Evolutionary conservation across 1,140 invertebrate genomes (phyloP), one percentile per base, ranked within the genome.

Genomic region (Heliconius nattereri): DNA sequence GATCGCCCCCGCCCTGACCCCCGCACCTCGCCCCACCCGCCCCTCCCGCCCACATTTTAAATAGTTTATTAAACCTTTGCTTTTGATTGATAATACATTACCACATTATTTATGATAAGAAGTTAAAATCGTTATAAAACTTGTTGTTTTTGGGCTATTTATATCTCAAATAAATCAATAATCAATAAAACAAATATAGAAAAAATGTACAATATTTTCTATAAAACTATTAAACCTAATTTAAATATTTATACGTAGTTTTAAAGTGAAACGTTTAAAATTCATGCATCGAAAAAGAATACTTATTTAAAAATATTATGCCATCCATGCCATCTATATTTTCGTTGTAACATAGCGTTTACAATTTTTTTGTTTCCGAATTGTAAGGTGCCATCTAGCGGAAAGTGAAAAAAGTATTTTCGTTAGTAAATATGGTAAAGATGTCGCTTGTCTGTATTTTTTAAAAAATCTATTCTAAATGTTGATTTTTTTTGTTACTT

Each of bases 1-100:
- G 76, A 75, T 75, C 82, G 74, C 80, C 84, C 77, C 80, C 81
- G 8, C 8, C n/a, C 57, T 11, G 2, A 8, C 23, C 23, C 23
- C 23, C 57, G 57, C 23, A 1, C 57, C 2, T 11, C 20, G n/a
- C n/a, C 57, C 57, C 23, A 23, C 23, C 23, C 23, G n/a, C n/a
- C 57, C 57, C 23, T 11, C 23, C 23, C 23, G n/a, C 57, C 57
- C 60, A 66, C 11, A 66, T 3, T 29, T 29, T 66, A 66, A 66
- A 26, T 3, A 66, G 26, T 66, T 66, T 66, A 66, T 66, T 19
- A 66, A 29, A 26, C 23, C 26, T 66, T 66, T 66, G 23, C 40
- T 60, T 20, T 23, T 11, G 20, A 60, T 60, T 60, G 57, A 60
- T 26, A 23, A 16, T 16, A 60, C 20, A 5, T 60, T 60, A 60